Percentiles rank a stretch among this genome's conserved stretches.
These are phyloP conservation scores for Ecdyonurus torrentis DNA, from an alignment of 2,888 invertebrate genomes.

Conservation along the genomic window DNA sequence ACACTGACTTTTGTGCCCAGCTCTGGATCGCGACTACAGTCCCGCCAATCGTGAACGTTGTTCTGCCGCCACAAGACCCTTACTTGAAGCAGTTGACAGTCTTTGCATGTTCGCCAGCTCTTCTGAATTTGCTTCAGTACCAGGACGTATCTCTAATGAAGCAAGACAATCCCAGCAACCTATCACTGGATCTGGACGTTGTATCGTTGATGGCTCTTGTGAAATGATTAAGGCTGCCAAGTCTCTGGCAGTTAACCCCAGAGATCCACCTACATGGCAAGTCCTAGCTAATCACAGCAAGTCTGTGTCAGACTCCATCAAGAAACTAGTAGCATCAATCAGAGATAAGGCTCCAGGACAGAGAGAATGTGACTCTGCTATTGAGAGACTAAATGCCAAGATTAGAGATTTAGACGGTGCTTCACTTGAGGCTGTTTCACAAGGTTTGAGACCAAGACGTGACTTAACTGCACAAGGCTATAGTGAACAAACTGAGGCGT, in stretches of 20 bases:
- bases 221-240: conserved; percentile 84
- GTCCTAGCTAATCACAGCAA: conserved; percentile 85
- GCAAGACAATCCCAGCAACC: conserved; percentile 75
- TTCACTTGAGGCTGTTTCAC: conserved; percentile 72
- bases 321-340: conserved; percentile 80
- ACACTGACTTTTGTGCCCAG: not conserved
- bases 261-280: conserved; percentile 90
- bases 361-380: conserved; percentile 73
- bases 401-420: conserved; percentile 74
- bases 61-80: conserved; percentile 61
- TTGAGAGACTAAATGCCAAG: conserved; percentile 56
- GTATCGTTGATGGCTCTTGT: conserved; percentile 69
- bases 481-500: conserved; percentile 61
- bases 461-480: conserved; percentile 55
- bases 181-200: conserved; percentile 63
- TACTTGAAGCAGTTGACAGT: conserved; percentile 79
- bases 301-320: conserved; percentile 91
- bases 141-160: conserved; percentile 75
- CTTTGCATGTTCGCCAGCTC: conserved; percentile 86
- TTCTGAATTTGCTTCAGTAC: conserved; percentile 83
- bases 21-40: conserved; percentile 43
- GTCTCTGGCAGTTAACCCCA: conserved; percentile 70
- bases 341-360: conserved; percentile 93
- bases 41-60: conserved; percentile 57
- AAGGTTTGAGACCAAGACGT: conserved; percentile 48